A percentile compares a stretch with the other conserved stretches of the same genome.
Conservation (phyloP, 2,888 invertebrate genomes). For the Pseudococcus jackbeardsleyi region DNA sequence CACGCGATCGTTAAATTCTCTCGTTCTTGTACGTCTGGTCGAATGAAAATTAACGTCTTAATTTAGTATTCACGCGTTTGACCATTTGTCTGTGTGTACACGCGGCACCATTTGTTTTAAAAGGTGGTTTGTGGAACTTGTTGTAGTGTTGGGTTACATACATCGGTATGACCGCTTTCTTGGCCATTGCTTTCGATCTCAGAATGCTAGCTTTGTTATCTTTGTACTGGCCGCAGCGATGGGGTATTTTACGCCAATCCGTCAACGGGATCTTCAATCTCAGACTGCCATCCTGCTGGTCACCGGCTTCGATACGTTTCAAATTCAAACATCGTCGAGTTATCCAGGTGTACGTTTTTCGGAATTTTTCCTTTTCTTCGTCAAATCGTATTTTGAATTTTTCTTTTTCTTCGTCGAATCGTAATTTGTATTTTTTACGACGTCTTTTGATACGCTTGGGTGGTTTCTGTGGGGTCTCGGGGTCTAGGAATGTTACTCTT, state of each 20-base stretch:
- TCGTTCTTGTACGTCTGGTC: neutral
- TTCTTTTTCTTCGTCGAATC: neutral
- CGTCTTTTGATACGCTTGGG: neutral
- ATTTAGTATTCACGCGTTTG: conserved; percentile 14
- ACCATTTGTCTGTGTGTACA: neutral
- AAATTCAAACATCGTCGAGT: conserved; percentile 13
- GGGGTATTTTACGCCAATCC: neutral
- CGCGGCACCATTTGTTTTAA: conserved; percentile 49
- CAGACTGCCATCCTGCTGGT: neutral
- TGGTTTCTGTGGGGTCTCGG: neutral
- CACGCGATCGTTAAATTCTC: conserved; percentile 34
- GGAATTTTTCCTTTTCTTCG: neutral
- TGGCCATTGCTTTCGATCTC: conserved; percentile 1
- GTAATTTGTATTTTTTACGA: neutral
- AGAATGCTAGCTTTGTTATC: conserved; percentile 52
- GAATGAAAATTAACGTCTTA: conserved; percentile 29
- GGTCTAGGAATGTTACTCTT: neutral
- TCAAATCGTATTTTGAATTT: neutral
- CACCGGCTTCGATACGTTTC: conserved; percentile 17
- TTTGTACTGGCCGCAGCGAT: neutral
- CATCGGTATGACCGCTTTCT: conserved; percentile 32
- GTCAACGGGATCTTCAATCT: neutral
- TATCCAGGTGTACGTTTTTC: neutral
- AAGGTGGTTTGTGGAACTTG: conserved; percentile 56
- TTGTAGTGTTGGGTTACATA: conserved; percentile 46